Conservation (phyloP, 1,140 invertebrate genomes). For the Glomeris maerens region DNA sequence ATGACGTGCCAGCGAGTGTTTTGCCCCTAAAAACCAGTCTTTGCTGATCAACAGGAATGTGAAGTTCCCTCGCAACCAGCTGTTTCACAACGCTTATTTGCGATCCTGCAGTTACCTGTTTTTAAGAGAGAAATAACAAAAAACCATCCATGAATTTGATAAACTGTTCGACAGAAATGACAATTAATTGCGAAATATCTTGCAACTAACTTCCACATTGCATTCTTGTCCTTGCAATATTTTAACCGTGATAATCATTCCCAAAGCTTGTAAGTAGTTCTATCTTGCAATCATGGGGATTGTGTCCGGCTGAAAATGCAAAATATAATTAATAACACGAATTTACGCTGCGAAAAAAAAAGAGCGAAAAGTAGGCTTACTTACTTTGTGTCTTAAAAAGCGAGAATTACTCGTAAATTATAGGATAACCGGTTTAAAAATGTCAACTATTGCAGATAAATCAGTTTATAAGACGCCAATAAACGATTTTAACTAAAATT, state of each 20-base stretch:
- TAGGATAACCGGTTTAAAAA: no score
- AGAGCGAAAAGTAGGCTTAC: no score
- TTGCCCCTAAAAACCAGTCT: slow-evolving; percentile 30
- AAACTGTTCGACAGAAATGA: not conserved
- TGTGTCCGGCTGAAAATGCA: no score
- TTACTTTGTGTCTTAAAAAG: no score
- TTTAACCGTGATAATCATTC: slow-evolving; percentile 24
- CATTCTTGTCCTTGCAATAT: slow-evolving; percentile 24
- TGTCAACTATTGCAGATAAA: no score
- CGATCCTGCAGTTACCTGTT: slow-evolving; percentile 19
- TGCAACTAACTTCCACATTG: slow-evolving; percentile 20
- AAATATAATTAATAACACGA: no score
- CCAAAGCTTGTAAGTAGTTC: no score
- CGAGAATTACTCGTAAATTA: no score
- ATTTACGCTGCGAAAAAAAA: no score
- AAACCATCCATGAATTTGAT: not conserved
- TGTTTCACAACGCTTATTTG: slow-evolving; percentile 24
- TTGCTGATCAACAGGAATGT: slow-evolving; percentile 28
- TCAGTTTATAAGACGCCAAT: no score
- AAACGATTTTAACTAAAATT: no score
- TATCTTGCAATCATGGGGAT: no score
- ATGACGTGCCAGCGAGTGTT: slow-evolving; percentile 24
- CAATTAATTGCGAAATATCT: not conserved
- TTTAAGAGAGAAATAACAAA: slow-evolving; percentile 1
- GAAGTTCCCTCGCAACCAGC: slow-evolving; percentile 25